phyloP scores from a whole-genome alignment of 2,797 vertebrate species.

The Meriones psammophilus region DNA sequence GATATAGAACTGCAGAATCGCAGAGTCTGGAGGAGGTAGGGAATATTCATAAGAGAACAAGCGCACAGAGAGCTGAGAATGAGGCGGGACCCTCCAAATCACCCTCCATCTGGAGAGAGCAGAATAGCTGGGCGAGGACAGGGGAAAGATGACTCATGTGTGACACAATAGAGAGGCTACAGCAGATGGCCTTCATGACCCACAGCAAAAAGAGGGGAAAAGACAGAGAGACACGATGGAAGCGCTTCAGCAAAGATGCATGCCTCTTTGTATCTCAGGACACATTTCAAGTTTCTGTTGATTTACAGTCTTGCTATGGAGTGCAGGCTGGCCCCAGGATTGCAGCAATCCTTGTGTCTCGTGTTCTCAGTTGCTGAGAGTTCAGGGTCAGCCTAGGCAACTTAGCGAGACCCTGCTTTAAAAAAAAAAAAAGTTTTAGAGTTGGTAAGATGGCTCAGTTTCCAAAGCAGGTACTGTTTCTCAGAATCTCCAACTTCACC shows the following conservation, averaged over 20 bases:
- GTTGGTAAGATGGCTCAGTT: not conserved
- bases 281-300: not conserved
- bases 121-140: not conserved
- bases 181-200: conserved; percentile 41
- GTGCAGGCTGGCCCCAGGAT: not conserved
- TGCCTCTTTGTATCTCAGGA: not conserved
- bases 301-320: not conserved
- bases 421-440: not conserved
- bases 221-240: not conserved
- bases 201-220: not conserved
- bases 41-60: not conserved
- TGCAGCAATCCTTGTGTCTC: not conserved
- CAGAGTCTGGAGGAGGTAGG: not conserved
- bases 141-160: conserved; percentile 46
- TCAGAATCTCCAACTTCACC: not conserved
- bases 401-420: not conserved
- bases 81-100: not conserved
- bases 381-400: not conserved
- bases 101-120: conserved; percentile 37
- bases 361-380: not conserved
- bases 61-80: not conserved
- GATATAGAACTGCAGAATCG: not conserved
- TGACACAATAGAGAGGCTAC: not conserved
- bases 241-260: conserved; percentile 25
- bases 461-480: not conserved